These are phyloP conservation scores for Spodoptera litura DNA, from an alignment of 1,140 invertebrate species.

Conservation along the genomic window DNA sequence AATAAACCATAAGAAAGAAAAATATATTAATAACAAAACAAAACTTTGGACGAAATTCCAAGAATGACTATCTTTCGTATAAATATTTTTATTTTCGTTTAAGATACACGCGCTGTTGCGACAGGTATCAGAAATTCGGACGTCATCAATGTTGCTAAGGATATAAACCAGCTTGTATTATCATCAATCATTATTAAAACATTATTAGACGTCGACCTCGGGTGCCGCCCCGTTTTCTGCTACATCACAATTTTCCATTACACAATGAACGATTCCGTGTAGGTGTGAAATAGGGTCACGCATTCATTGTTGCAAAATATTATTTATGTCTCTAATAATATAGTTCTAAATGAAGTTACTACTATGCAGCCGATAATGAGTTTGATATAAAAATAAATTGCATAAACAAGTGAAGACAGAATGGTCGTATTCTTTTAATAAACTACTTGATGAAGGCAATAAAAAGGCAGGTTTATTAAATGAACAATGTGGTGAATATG, in stretches of 20 bases:
- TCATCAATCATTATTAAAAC: constrained; percentile 53
- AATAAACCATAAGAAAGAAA: neutral
- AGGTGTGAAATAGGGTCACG: constrained; percentile 38
- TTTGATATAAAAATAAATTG: neutral
- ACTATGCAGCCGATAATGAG: too few relatives aligned
- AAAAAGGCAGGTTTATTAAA: constrained; percentile 23
- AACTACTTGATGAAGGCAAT: constrained; percentile 12
- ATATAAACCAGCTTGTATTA: constrained; percentile 22
- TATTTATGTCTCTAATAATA: constrained; percentile 2
- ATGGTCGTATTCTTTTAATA: neutral
- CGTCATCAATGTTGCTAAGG: constrained; percentile 30
- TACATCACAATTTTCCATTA: constrained; percentile 44
- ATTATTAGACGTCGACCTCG: constrained; percentile 52
- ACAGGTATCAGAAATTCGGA: constrained; percentile 13
- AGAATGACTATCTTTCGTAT: too few relatives aligned
- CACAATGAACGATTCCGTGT: constrained; percentile 41
- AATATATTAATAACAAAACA: neutral
- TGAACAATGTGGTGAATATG: constrained; percentile 24
- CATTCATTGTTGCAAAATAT: constrained; percentile 19
- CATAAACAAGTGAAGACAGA: too few relatives aligned
- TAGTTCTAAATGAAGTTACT: too few relatives aligned
- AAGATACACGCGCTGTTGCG: constrained; percentile 13
- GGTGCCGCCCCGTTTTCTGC: constrained; percentile 47
- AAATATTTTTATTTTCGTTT: too few relatives aligned
- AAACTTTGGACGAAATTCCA: neutral